These are phyloP conservation scores for Phylloscopus trochiloides DNA, from an alignment of 2,113 vertebrate genomes.

Conservation along the genomic window DNA sequence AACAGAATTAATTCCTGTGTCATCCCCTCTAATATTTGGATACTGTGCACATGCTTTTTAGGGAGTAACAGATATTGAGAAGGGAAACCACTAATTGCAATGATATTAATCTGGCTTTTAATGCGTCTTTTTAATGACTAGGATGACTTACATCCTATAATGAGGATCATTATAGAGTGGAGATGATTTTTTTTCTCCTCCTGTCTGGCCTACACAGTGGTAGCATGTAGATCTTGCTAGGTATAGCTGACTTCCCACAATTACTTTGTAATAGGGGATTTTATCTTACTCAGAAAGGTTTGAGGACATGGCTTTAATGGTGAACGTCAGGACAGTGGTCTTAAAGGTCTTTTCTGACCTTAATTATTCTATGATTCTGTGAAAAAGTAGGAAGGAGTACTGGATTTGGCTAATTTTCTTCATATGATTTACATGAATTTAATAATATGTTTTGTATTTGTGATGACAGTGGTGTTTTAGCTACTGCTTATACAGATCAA, in stretches of 20 bases:
- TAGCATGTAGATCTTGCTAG: background rate
- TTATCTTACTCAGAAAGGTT: background rate
- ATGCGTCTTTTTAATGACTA: background rate
- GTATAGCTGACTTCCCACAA: background rate
- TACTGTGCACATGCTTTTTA: background rate
- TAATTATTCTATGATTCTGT: background rate
- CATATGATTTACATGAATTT: background rate
- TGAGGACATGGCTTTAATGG: background rate
- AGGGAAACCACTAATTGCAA: background rate
- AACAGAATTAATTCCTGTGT: background rate
- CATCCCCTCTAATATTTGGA: background rate
- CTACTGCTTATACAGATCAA: background rate
- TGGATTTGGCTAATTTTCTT: background rate
- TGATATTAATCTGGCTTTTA: background rate
- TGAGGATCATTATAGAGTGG: background rate
- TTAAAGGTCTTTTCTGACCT: background rate
- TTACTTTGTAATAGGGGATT: background rate
- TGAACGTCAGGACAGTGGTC: background rate
- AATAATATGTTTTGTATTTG: background rate
- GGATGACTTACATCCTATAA: background rate
- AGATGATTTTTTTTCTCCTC: background rate
- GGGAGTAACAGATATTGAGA: background rate
- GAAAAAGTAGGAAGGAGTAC: background rate
- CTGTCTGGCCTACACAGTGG: background rate
- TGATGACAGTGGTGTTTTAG: background rate